These are phyloP conservation scores for Mesoclemmys tuberculata DNA, from an alignment of 2,113 vertebrate genomes.

Conservation along the genomic window DNA sequence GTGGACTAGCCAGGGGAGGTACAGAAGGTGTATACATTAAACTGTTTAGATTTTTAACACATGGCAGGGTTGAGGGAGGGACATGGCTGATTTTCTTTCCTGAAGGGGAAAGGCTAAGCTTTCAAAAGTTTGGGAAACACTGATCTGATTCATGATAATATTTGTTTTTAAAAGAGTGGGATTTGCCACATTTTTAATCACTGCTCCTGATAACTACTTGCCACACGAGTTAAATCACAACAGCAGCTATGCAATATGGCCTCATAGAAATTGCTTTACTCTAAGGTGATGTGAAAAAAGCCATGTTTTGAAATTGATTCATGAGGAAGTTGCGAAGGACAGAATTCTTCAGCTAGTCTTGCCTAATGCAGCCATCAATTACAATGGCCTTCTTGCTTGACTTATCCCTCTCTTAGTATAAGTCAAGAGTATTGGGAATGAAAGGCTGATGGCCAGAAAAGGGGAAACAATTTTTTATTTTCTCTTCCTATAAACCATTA, in stretches of 20 bases:
- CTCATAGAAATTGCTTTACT: neutral
- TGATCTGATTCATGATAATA: neutral
- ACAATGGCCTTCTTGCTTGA: neutral
- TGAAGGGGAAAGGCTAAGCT: too few species aligned
- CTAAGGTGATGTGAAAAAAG: neutral
- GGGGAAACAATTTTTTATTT: neutral
- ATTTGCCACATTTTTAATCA: neutral
- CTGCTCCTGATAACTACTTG: neutral
- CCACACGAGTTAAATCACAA: neutral
- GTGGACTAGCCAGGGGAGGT: too few species aligned
- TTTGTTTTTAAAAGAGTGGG: neutral
- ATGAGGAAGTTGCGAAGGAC: neutral
- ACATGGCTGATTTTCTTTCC: too few species aligned
- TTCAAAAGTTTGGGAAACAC: too few species aligned
- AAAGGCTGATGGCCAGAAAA: neutral
- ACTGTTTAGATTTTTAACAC: too few species aligned
- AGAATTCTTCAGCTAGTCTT: neutral
- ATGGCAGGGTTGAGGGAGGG: too few species aligned
- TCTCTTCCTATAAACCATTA: neutral
- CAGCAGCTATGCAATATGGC: neutral
- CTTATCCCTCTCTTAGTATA: neutral
- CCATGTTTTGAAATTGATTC: neutral
- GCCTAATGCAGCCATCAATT: slow-evolving; percentile 1
- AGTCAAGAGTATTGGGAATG: neutral
- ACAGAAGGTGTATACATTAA: too few species aligned